Percentiles rank a stretch among this genome's conserved stretches.
Evolutionary conservation across 2,888 invertebrate genomes (phyloP).

Genomic region (Eristalis tenax): DNA sequence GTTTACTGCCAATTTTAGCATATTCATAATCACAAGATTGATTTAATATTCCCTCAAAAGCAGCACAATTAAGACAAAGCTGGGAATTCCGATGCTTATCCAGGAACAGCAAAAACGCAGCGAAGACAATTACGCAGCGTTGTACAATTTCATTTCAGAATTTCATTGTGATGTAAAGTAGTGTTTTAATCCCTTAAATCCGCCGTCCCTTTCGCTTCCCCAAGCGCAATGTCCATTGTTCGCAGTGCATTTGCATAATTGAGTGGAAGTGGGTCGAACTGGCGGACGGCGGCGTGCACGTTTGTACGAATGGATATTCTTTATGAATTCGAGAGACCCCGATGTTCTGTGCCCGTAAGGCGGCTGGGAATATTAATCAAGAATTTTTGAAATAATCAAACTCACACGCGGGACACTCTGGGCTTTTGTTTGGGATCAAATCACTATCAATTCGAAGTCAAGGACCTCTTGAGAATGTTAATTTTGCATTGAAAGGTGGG

Average conservation of each 20-base stretch:
- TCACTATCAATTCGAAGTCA: neutral
- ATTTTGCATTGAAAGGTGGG: neutral
- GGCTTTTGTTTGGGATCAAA: neutral
- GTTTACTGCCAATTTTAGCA: no score
- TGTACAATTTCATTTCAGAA: neutral
- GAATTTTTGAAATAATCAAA: neutral
- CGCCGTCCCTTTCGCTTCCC: neutral
- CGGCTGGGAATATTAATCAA: no score
- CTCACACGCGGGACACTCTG: neutral
- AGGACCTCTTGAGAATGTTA: neutral
- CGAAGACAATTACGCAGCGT: neutral
- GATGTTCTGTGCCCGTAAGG: neutral
- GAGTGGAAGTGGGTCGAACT: neutral
- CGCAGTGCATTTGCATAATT: slow-evolving; percentile 18
- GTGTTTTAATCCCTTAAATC: neutral
- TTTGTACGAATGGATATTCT: neutral
- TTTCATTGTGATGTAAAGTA: neutral
- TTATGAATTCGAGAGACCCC: neutral
- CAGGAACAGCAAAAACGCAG: neutral
- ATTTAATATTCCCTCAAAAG: no score
- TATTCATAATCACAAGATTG: no score
- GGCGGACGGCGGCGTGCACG: neutral
- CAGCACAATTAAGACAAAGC: neutral
- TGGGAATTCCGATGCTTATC: neutral
- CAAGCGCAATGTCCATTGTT: neutral